These are phyloP conservation scores for Busseola fusca DNA, from an alignment of 2,888 invertebrate species.

Conservation along the genomic window DNA sequence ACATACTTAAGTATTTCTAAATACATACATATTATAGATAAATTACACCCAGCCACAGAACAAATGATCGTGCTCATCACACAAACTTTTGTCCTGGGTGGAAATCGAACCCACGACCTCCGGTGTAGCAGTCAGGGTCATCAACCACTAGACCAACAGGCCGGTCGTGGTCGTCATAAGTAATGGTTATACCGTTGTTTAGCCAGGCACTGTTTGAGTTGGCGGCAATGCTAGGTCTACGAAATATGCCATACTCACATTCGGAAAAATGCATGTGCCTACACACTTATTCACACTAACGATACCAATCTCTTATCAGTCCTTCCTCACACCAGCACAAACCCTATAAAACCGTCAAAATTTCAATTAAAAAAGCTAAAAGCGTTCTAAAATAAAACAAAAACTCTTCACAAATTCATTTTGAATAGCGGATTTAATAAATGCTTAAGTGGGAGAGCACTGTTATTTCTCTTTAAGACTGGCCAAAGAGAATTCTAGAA, in stretches of 20 bases:
- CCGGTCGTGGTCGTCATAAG: no score
- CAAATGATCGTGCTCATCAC: no score
- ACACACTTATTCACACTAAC: neutral
- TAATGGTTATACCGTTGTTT: no score
- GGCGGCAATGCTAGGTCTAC: neutral
- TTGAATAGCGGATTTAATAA: conserved; percentile 86
- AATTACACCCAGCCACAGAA: no score
- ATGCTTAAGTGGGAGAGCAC: conserved; percentile 80
- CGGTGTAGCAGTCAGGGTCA: no score
- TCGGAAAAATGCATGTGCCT: neutral
- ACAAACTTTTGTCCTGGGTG: no score
- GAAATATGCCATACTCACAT: neutral
- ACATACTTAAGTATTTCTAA: no score
- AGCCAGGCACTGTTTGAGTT: neutral
- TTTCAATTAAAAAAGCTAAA: conserved; percentile 61
- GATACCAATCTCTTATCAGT: neutral
- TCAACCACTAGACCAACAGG: no score
- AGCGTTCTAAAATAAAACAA: conserved; percentile 66
- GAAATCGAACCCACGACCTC: no score
- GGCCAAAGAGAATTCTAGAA: conserved; percentile 86
- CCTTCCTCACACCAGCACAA: neutral
- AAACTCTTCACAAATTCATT: conserved; percentile 82
- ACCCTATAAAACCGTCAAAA: conserved; percentile 31
- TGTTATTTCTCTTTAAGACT: conserved; percentile 86
- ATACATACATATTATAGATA: no score